Percentiles rank a stretch among this genome's conserved stretches.
Conservation (phyloP, 1,140 invertebrate genomes). For the Ericerus pela region DNA sequence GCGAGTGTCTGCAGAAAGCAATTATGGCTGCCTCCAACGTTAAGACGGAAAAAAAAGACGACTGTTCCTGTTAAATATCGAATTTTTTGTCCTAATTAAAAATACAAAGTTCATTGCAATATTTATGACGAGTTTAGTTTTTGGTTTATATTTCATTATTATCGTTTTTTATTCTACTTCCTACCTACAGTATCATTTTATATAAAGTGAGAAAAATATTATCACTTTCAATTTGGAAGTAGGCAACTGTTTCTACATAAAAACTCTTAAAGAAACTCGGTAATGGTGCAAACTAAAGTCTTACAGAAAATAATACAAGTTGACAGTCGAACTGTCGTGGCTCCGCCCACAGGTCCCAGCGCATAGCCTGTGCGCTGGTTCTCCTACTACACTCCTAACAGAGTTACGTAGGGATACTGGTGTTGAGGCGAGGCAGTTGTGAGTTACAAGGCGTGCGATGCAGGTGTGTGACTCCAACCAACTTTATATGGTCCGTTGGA, state of each 20-base stretch:
- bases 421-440: too few species aligned
- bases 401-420: too few species aligned
- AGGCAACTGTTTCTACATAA: background rate
- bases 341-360: too few species aligned
- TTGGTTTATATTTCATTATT: background rate
- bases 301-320: too few species aligned
- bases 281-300: too few species aligned
- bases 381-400: too few species aligned
- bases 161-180: background rate
- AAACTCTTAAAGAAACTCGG: too few species aligned
- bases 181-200: background rate
- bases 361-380: too few species aligned
- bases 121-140: background rate
- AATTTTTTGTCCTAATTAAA: background rate
- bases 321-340: too few species aligned
- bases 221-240: background rate
- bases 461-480: too few species aligned
- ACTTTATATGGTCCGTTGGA: too few species aligned
- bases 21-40: background rate
- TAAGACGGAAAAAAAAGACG: background rate
- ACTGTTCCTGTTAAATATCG: background rate
- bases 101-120: background rate
- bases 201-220: background rate
- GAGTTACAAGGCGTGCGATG: too few species aligned
- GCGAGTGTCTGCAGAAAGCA: background rate